Base-by-base conservation (phyloP, 2,888 invertebrate genomes). In the Chrysina gloriosa region DNA sequence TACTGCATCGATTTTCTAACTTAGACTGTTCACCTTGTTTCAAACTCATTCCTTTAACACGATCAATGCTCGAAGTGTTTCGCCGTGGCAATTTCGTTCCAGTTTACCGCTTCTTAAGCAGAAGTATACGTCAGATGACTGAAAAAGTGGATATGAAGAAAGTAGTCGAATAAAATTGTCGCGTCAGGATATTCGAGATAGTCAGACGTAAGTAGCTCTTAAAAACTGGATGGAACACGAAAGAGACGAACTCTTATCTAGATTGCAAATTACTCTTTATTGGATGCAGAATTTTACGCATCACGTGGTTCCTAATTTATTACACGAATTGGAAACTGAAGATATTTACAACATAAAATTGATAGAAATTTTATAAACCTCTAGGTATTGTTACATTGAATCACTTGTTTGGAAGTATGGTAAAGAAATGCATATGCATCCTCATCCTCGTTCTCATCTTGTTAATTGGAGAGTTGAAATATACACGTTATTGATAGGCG, bases 231-330 rank as follows among this genome's bases (percentile, higher is more conserved):
- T 52, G 7, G 14, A 16, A 52, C n/a, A 31, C 16, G 19, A 52
- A 31, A 52, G 16, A 19, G 31, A 52, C 4, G 31, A 52, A 16
- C 9, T n/a, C 47, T 52, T n/a, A 31, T 52, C 31, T 52, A 52
- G 34, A 16, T 52, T 52, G 52, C 52, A 34, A 52, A 52, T 52
- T 52, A n/a, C 14, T 29, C 50, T 52, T 31, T 9, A 9, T 52
- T 52, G 9, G 31, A 9, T 47, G n/a, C 31, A n/a, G n/a, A 47
- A 23, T 21, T 45, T 19, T 16, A 19, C 9, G 21, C 5, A 21
- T 47, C 7, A 47, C 21, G 9, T 4, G 19, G 9, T 47, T 21
- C 7, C 21, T 47, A 47, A 47, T 47, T 21, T 19, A 19, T 47
- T 23, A 19, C 23, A 21, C 19, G 23, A 47, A 47, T 47, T 47